Evolutionary conservation across 2,888 invertebrate species (phyloP), one percentile per base, ranked within the genome.

Genomic region (Acleris sparsana): DNA sequence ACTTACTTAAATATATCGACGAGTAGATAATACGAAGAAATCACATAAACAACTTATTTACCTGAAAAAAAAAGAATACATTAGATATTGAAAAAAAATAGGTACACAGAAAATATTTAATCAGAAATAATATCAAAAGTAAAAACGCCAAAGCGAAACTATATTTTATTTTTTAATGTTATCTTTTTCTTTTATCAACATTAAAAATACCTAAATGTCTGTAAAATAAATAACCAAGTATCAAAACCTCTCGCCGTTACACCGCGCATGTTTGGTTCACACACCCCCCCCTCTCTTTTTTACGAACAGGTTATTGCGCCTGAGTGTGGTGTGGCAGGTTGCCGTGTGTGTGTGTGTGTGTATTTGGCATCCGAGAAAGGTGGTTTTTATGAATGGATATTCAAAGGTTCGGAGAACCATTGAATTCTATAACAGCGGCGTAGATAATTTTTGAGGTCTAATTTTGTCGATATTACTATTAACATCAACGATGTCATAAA

Each of bases 261-360:
- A 74, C 69, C 69, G 69, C 67, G 52, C 59, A 48, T 56, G 60
- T 51, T 72, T 75, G 78, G 83, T 86, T 85, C 88, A 85, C 87
- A 85, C 85, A 84, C 76, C 81, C 80, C 79, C 73, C 76, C 81
- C 77, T 72, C 72, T 59, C 66, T 67, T 75, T 79, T 78, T 81
- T 79, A n/a, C 75, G 75, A 85, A 86, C 86, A 86, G 86, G 87
- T 86, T 82, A 75, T 33, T 51, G 63, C 68, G 69, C 66, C 73
- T 69, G 69, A 67, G 69, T 65, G 69, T 73, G 72, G 69, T 64
- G 69, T 73, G 72, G 72, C 78, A 79, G 75, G 75, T 78, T 68
- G 67, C 62, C 66, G 72, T 67, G 57, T 72, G 70, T 75, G 76
- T 80, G 72, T 80, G 72, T 78, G 74, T 74, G 72, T 51, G 56